A percentile compares a stretch with the other conserved stretches of the same genome.
Evolutionary conservation across 2,797 vertebrate genomes (phyloP).

Genomic region (Premnoplex brunnescens): DNA sequence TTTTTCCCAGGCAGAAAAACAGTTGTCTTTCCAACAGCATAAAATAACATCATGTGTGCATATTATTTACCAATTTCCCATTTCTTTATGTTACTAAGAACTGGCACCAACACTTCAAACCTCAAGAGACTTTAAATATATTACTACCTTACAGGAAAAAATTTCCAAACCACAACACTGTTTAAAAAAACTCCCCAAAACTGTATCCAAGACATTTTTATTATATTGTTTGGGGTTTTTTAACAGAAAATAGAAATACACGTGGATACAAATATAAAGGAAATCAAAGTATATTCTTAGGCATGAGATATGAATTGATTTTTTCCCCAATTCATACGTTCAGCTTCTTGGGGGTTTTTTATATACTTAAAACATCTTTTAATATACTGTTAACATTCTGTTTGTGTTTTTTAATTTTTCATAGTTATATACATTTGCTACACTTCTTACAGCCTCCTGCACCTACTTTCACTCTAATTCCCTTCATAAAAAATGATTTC

Average conservation of each 20-base stretch:
- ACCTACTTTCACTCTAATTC: background rate
- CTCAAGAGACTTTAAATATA: background rate
- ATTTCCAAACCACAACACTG: background rate
- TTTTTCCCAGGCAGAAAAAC: background rate
- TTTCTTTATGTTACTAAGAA: background rate
- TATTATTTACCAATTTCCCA: background rate
- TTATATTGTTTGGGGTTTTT: background rate
- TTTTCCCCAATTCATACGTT: background rate
- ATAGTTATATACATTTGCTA: background rate
- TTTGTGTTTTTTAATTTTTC: background rate
- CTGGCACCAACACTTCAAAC: background rate
- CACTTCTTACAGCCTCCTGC: background rate
- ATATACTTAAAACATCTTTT: background rate
- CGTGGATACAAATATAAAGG: background rate
- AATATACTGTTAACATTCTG: background rate
- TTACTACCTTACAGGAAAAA: background rate
- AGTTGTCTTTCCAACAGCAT: background rate
- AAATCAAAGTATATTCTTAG: background rate
- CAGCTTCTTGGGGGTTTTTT: fast-evolving
- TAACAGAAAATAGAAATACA: background rate
- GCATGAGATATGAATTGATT: background rate
- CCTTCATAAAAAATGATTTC: background rate
- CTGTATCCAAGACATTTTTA: background rate
- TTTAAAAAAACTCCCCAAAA: background rate
- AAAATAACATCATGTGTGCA: background rate